These are phyloP conservation scores for Forpus xanthops DNA, from an alignment of 2,797 vertebrate genomes.

Conservation along the genomic window DNA sequence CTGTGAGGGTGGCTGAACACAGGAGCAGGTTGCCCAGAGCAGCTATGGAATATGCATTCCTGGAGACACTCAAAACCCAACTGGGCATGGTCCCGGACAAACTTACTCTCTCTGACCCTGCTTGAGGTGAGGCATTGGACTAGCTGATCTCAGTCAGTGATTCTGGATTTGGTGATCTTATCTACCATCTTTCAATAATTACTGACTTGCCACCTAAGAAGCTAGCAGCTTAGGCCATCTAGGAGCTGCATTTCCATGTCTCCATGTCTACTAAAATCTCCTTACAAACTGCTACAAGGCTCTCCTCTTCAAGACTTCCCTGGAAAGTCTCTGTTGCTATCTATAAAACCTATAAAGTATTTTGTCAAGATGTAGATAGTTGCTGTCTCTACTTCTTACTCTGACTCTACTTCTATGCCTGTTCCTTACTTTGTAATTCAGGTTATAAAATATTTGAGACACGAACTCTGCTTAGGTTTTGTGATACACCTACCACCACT, in stretches of 20 bases:
- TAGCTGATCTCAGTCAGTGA: background rate
- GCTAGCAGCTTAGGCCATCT: background rate
- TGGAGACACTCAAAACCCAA: background rate
- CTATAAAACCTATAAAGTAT: background rate
- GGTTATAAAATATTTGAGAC: background rate
- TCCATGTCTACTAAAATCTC: background rate
- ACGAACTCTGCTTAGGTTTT: background rate
- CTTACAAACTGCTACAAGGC: background rate
- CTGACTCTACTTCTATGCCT: background rate
- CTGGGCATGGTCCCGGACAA: background rate
- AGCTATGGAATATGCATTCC: background rate
- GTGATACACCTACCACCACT: background rate
- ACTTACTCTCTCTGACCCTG: background rate
- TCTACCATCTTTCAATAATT: background rate
- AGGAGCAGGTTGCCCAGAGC: background rate
- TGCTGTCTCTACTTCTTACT: background rate
- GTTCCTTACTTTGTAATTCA: background rate
- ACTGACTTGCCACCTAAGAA: background rate
- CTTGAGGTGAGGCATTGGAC: background rate
- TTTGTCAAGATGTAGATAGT: background rate
- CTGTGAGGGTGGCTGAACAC: background rate
- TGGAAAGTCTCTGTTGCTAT: background rate
- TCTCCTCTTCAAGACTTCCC: background rate
- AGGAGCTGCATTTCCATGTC: background rate
- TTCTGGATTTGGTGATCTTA: background rate